Evolutionary conservation across 2,888 invertebrate species (phyloP).

Genomic region (Dolichopus griseipennis): DNA sequence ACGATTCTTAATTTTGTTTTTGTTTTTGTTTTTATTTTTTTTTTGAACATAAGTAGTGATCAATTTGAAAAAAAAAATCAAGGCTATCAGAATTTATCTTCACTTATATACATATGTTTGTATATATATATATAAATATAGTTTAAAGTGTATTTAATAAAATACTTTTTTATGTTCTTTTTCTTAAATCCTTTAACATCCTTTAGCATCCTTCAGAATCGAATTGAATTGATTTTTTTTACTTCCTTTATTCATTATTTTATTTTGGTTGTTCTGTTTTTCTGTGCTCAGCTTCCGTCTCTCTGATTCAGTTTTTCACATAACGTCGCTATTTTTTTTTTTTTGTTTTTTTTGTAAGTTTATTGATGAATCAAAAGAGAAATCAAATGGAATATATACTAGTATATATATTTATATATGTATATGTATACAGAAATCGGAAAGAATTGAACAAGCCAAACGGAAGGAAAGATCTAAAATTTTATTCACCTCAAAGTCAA

Average conservation of each 20-base stretch:
- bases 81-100: not conserved
- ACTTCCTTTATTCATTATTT: not conserved
- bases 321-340: not conserved
- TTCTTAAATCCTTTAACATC: no score
- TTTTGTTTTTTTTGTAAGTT: not conserved
- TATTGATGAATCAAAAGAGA: not conserved
- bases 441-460: not conserved
- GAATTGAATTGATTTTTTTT: not conserved
- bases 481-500: conserved; percentile 4
- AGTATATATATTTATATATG: no score
- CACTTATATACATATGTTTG: not conserved
- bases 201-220: not conserved
- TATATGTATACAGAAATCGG: no score
- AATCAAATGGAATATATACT: not conserved
- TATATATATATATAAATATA: not conserved
- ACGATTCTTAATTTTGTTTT: not conserved
- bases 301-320: not conserved
- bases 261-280: not conserved
- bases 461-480: not conserved
- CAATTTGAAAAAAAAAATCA: not conserved
- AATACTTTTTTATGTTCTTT: no score
- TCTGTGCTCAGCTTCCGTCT: not conserved
- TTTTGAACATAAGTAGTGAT: not conserved
- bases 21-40: not conserved
- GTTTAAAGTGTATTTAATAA: no score